Evolutionary conservation across 2,888 invertebrate genomes (phyloP).

Genomic region (Yponomeuta evonymella): DNA sequence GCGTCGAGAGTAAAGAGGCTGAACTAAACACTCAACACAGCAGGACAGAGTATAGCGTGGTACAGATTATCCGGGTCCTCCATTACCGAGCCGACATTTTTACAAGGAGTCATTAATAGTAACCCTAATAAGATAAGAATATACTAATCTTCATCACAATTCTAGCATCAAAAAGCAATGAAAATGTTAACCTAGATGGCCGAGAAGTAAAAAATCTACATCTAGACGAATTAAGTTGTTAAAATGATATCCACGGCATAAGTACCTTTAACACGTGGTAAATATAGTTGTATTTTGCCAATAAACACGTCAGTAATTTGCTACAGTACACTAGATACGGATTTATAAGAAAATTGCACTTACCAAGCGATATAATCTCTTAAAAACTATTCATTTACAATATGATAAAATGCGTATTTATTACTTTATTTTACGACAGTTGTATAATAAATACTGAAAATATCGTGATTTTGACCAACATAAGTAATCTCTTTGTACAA

Average conservation of each 20-base stretch:
- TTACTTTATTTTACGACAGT: too few species aligned
- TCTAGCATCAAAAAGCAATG: background rate
- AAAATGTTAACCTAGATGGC: background rate
- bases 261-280: background rate
- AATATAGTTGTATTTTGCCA: background rate
- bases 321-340: background rate
- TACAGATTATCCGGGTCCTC: too few species aligned
- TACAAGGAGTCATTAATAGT: too few species aligned
- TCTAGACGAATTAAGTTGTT: background rate
- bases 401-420: background rate
- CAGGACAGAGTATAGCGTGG: too few species aligned
- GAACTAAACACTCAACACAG: too few species aligned
- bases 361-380: conserved; percentile 11
- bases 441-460: too few species aligned
- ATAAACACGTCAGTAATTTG: background rate
- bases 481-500: too few species aligned
- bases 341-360: conserved; percentile 11
- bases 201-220: background rate
- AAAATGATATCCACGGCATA: background rate
- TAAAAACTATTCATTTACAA: conserved; percentile 7
- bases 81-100: too few species aligned
- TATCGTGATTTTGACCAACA: too few species aligned
- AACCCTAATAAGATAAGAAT: too few species aligned
- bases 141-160: background rate
- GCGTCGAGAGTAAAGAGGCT: too few species aligned